Evolutionary conservation across 2,797 vertebrate species (phyloP), one percentile per base, ranked within the genome.

Genomic region (Lutra lutra): DNA sequence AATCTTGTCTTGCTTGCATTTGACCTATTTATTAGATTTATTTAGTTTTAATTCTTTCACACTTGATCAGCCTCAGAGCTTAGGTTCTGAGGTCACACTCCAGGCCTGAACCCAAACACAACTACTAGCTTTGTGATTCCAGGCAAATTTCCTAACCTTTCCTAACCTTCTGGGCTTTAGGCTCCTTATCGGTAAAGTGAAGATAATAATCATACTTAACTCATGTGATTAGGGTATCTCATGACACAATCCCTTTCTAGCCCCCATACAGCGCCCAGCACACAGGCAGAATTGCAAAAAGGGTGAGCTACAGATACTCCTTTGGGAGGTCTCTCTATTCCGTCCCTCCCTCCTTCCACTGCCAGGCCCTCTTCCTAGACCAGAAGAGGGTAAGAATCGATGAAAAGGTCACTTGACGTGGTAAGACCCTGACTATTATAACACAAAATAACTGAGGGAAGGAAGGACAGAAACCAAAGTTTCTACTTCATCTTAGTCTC

Each of bases 31-130:
- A 94, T 75, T 95, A 62, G 29, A 95, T 62, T 62, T 29, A 60
- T 13, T 75, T 95, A 60, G n/a, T 94, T 64, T 77, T 66, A 72
- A 80, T 93, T 35, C 94, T 77, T 94, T 91, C 38, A 73, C 1
- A 54, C 13, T 68, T 80, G 21, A 23, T 72, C 46, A 97, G 27
- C 10, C 75, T 96, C 51, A 38, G 48, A 66, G 60, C 38, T 92
- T n/a, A 29, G 17, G 62, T 86, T 95, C 70, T 93, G 32, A 80
- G 38, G 25, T 93, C 79, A 94, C 0, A 84, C 48, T 89, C 17
- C 56, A 89, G 56, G 4, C 38, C 29, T 77, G 54, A 86, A 93
- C 77, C 38, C 25, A 91, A 90, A 94, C 60, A 18, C 32, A 94
- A 87, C 32, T 66, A 29, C 1, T 14, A 89, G 64, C 46, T 87